phyloP scores from a whole-genome alignment of 1,140 invertebrate genomes.

The Lepidurus couesii region DNA sequence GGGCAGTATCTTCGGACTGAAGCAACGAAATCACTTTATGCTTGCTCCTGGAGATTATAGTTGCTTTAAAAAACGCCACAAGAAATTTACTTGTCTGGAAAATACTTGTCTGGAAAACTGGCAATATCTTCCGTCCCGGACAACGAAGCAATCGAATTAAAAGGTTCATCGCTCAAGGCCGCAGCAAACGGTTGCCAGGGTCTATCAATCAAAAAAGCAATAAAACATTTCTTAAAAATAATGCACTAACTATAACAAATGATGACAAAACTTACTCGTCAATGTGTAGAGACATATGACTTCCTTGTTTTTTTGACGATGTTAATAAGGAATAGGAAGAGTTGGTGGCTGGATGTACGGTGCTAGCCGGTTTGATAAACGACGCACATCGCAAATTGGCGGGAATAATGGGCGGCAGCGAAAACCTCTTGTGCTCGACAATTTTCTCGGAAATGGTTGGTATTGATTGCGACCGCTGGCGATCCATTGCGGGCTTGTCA shows the following conservation, averaged over 20 bases:
- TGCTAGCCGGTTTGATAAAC: not conserved
- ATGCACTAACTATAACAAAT: not conserved
- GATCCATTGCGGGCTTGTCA: not conserved
- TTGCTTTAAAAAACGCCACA: not conserved
- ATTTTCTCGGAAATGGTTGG: not conserved
- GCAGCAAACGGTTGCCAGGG: constrained; percentile 10
- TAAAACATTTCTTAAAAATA: not conserved
- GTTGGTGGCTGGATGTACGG: not conserved
- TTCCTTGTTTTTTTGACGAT: not conserved
- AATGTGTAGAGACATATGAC: not conserved
- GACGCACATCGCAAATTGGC: not conserved
- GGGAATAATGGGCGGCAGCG: constrained; percentile 9
- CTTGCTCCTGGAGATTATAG: not conserved
- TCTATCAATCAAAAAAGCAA: not conserved
- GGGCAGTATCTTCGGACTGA: not conserved
- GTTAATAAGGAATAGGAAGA: not conserved
- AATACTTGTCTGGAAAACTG: constrained; percentile 36
- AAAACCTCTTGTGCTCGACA: not conserved
- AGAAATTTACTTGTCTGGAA: not conserved
- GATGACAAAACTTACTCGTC: not conserved
- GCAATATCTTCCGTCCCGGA: constrained; percentile 38
- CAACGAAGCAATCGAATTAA: constrained; percentile 38
- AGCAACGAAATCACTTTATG: not conserved
- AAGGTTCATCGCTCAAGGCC: constrained; percentile 38
- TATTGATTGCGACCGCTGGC: constrained; percentile 13